Base-by-base conservation (phyloP, 1,140 invertebrate species). In the Reticulitermes speratus region DNA sequence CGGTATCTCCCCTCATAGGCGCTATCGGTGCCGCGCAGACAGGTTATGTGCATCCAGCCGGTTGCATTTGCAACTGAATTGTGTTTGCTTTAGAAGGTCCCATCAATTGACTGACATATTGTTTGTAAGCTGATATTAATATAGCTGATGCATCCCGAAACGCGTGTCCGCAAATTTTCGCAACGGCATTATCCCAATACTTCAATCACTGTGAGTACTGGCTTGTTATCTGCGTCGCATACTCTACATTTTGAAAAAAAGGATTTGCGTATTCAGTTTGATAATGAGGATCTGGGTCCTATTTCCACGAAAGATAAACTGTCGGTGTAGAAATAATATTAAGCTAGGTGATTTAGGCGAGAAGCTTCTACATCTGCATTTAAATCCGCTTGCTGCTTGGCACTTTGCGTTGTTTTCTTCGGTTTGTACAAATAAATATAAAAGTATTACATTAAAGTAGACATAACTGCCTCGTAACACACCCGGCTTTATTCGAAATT, bases 31-130 rank as follows among this genome's bases (percentile, higher is more conserved):
- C 19, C 19, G 52, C 52, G 19, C 52, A 55, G 52, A 16, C 19
- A 19, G 25, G 65, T 30, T 75, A 0, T 75, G 65, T 30, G 65
- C 65, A 75, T 75, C n/a, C 65, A 75, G 59, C 59, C 59, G 21
- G 59, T 23, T 65, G 59, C 59, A 65, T 65, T 65, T 30, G 25
- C 65, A 75, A 75, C 65, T 75, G 65, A 75, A 75, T 75, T 25
- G 11, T 75, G 65, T 75, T 75, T 75, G 7, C 65, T 75, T 75
- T 30, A 59, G 25, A 30, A 2, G 25, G 7, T 30, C 65, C 25
- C 65, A 75, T 75, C 65, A 75, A 75, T 75, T 75, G 25, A 75
- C 65, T 75, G 65, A 75, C 65, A 75, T 25, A 75, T 75, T 75
- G 65, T 75, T 75, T 75, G 65, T 30, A 30, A 30, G 7, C 65